phyloP scores from a whole-genome alignment of 1,140 invertebrate genomes.

The Protaetia brevitarsis region DNA sequence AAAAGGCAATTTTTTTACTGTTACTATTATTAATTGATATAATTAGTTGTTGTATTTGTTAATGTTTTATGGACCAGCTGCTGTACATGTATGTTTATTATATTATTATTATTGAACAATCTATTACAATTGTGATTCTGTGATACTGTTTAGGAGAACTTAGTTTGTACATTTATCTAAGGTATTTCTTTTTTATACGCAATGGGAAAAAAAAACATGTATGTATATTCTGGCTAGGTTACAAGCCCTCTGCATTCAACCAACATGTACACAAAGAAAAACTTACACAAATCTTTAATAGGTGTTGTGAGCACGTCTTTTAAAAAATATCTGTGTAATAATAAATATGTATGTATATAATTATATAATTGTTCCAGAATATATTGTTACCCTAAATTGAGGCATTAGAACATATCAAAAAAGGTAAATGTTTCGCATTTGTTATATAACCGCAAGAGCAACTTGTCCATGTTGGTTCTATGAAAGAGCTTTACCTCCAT shows the following conservation, averaged over 20 bases:
- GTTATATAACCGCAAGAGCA: background rate
- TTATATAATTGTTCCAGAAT: background rate
- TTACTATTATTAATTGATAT: too few species aligned
- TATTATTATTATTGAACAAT: constrained; percentile 1
- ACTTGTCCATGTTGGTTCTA: constrained; percentile 20
- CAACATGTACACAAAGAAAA: constrained; percentile 13
- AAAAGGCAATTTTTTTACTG: too few species aligned
- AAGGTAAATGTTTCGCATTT: background rate
- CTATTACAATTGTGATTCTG: constrained; percentile 10
- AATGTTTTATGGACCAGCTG: background rate
- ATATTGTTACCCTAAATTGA: background rate
- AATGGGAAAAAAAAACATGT: background rate
- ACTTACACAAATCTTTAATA: background rate
- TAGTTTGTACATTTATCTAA: background rate
- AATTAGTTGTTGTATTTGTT: background rate
- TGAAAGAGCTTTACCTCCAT: constrained; percentile 13
- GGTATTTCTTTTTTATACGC: background rate
- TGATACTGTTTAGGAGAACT: background rate
- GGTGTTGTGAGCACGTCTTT: background rate
- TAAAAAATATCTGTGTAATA: background rate
- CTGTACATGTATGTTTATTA: background rate
- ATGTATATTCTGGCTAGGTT: background rate
- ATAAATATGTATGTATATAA: background rate
- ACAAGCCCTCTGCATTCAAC: constrained; percentile 10
- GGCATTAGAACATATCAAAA: constrained; percentile 13